phyloP scores from a whole-genome alignment of 2,797 vertebrate genomes.

The Acrossocheilus fasciatus region DNA sequence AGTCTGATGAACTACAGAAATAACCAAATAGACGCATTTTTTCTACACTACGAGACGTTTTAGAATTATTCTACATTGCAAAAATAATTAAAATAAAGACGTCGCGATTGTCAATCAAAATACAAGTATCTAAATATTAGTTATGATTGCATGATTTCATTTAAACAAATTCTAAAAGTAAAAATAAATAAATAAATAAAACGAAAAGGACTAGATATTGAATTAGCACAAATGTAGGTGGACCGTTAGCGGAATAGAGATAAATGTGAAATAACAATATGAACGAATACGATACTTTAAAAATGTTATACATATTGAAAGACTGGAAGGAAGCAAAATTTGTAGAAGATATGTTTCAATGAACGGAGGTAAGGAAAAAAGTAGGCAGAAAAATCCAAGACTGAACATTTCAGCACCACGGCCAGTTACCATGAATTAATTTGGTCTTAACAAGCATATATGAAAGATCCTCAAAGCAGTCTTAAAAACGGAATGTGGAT shows the following conservation, averaged over 20 bases:
- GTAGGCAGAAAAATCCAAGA: neutral
- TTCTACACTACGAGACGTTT: neutral
- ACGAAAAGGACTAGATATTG: neutral
- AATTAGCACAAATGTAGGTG: neutral
- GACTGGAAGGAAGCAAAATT: neutral
- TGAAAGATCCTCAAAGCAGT: neutral
- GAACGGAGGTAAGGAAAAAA: neutral
- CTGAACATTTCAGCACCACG: neutral
- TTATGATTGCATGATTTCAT: too few relatives aligned
- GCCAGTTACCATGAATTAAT: neutral
- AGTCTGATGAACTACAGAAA: neutral
- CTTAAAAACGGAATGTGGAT: neutral
- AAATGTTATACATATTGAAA: neutral
- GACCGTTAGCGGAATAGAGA: neutral
- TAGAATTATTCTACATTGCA: neutral
- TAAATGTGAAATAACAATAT: neutral
- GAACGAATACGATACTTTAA: too few relatives aligned
- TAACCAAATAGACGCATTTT: too few relatives aligned
- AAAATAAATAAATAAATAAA: too few relatives aligned
- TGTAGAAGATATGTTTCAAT: neutral
- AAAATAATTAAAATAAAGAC: conserved; percentile 27
- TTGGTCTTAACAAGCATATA: neutral
- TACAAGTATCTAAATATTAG: neutral
- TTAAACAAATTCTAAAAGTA: too few relatives aligned
- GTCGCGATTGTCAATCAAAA: conserved; percentile 8